A percentile compares a stretch with the other conserved stretches of the same genome.
phyloP scores from a whole-genome alignment of 2,888 invertebrate species.

The Epicampocera succincta region DNA sequence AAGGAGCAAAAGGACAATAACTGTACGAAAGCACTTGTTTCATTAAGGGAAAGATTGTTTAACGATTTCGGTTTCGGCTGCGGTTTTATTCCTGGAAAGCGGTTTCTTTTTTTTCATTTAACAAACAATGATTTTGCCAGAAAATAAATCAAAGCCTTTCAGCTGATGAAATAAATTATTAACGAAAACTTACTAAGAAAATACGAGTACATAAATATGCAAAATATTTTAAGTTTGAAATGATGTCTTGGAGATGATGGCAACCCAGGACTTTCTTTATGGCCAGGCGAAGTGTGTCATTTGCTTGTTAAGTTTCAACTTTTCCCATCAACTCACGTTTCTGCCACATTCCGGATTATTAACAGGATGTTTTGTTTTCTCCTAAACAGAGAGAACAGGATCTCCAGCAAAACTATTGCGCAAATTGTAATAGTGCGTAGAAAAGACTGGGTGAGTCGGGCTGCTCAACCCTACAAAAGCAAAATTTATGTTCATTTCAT shows the following conservation, averaged over 20 bases:
- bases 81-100: slow-evolving; percentile 50
- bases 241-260: too few species aligned
- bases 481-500: slow-evolving; percentile 33
- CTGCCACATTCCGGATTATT: slow-evolving; percentile 62
- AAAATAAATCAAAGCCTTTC: slow-evolving; percentile 18
- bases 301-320: slow-evolving; percentile 12
- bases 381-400: background rate
- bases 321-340: slow-evolving; percentile 52
- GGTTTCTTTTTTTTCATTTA: slow-evolving; percentile 30
- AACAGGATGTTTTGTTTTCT: slow-evolving; percentile 18
- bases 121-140: slow-evolving; percentile 36
- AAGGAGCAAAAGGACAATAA: slow-evolving; percentile 60
- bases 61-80: background rate
- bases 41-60: slow-evolving; percentile 41
- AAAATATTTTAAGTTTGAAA: too few species aligned
- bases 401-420: slow-evolving; percentile 47
- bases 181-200: too few species aligned
- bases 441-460: slow-evolving; percentile 21
- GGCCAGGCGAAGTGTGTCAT: slow-evolving; percentile 43
- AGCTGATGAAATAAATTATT: too few species aligned
- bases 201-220: too few species aligned
- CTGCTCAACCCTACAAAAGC: slow-evolving; percentile 9
- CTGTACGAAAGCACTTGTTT: slow-evolving; percentile 44
- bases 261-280: slow-evolving; percentile 2
- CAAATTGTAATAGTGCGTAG: slow-evolving; percentile 40